Evolutionary conservation across 2,797 vertebrate species (phyloP).

Genomic region (Garrulus glandarius): DNA sequence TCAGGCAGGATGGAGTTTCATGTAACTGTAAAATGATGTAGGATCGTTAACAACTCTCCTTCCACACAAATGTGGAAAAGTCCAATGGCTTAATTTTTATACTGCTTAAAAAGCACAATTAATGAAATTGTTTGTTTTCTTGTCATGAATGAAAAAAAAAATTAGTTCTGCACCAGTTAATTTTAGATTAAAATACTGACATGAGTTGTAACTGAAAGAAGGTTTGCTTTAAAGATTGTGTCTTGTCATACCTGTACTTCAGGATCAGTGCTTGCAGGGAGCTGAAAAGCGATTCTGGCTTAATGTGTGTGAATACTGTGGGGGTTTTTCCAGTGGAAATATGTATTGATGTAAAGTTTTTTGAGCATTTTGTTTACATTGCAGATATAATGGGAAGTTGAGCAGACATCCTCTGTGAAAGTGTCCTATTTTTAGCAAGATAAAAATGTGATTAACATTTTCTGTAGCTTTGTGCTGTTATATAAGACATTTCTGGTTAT

Average conservation of each 20-base stretch:
- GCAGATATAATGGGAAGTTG: not conserved
- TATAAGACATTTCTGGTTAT: not conserved
- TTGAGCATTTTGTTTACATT: not conserved
- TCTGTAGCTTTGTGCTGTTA: constrained; percentile 20
- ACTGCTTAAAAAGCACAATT: not conserved
- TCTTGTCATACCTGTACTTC: not conserved
- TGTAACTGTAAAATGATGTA: not conserved
- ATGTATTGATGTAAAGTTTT: not conserved
- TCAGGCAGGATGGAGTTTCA: not conserved
- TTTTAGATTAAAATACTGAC: not conserved
- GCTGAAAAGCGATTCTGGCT: not conserved
- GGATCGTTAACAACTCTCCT: not conserved
- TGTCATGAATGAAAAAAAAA: not conserved
- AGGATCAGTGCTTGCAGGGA: not conserved
- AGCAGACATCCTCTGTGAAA: not conserved
- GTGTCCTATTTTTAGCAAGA: constrained; percentile 10
- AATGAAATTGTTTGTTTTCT: not conserved
- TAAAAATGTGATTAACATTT: constrained; percentile 14
- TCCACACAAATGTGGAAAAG: not conserved
- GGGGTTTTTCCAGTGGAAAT: not conserved
- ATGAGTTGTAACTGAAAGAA: not conserved
- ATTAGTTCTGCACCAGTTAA: not conserved
- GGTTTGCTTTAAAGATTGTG: not conserved
- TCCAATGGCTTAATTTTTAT: not conserved
- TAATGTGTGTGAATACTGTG: not conserved